Evolutionary conservation across 2,113 vertebrate species (phyloP), one percentile per base, ranked within the genome.

Genomic region (Eonycteris spelaea): DNA sequence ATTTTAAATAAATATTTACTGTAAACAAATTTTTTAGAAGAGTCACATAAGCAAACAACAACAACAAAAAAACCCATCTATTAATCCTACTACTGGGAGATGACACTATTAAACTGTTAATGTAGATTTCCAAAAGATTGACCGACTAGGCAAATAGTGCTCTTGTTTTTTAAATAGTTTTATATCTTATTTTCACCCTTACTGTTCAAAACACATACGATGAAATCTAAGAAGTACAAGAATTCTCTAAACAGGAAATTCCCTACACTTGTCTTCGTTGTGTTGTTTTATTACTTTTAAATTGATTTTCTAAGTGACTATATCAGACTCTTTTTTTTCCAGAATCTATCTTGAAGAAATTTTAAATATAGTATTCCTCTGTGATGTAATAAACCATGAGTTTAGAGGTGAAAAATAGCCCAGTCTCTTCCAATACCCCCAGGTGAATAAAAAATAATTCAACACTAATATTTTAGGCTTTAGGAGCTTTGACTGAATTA

Each of bases 301-400:
- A 92, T 26, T 45, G 7, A 30, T 70, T 90, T 92, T 90, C 30
- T 68, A n/a, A 82, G 30, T 63, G 35, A 95, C 14, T 57, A 78
- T 43, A 33, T 57, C 28, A 57, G 28, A 88, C 30, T 67, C 24
- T 45, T 45, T 45, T 45, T 45, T 45, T 45, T 45, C 12, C 10
- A 45, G 45, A 45, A 13, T 45, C 45, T 80, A 57, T 78, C 38
- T 90, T 67, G 73, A 48, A 79, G 51, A 30, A 53, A 78, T 88
- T 83, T 95, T 94, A 73, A 85, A 19, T 45, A 63, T 11, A 53
- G 33, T 43, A 28, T 80, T 97, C 92, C 19, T 74, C 63, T 84
- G 74, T 67, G 53, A 83, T 61, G 2, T 71, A 79, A 43, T 55
- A 82, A 86, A 91, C n/a, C 43, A 93, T 28, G 45, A 91, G 55